Evolutionary conservation across 2,797 vertebrate genomes (phyloP).

Genomic region (Rhynchotus rufescens): DNA sequence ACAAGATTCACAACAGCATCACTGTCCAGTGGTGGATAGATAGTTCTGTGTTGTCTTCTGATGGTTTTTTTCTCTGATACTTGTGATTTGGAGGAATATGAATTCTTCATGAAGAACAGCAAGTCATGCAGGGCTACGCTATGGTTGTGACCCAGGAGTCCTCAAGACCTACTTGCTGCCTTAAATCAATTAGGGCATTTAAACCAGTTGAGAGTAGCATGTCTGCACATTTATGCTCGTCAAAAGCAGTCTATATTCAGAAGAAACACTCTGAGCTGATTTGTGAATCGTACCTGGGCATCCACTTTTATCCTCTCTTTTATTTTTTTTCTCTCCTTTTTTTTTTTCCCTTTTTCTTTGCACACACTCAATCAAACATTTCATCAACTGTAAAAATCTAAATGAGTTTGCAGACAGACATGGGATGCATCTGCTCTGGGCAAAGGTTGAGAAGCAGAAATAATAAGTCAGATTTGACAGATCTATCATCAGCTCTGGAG

Average conservation of each 20-base stretch:
- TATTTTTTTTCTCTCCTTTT: neutral
- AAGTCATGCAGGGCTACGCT: neutral
- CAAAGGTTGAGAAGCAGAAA: slow-evolving; percentile 9
- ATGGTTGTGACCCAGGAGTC: neutral
- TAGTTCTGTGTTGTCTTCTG: neutral
- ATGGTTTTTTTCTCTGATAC: neutral
- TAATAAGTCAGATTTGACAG: slow-evolving; percentile 1
- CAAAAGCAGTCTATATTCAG: neutral
- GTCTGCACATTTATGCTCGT: neutral
- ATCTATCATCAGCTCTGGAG: neutral
- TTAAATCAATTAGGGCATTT: neutral
- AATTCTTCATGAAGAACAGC: neutral
- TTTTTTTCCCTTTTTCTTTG: neutral
- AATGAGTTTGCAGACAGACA: neutral
- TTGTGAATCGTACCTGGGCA: neutral
- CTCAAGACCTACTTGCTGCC: neutral
- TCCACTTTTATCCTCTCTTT: neutral
- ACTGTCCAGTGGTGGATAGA: neutral
- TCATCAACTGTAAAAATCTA: neutral
- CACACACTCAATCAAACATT: neutral
- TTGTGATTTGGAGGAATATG: neutral
- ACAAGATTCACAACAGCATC: neutral
- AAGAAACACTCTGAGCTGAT: neutral
- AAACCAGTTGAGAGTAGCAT: neutral
- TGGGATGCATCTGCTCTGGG: neutral